phyloP scores from a whole-genome alignment of 2,888 invertebrate species.

The Bibio marci region DNA sequence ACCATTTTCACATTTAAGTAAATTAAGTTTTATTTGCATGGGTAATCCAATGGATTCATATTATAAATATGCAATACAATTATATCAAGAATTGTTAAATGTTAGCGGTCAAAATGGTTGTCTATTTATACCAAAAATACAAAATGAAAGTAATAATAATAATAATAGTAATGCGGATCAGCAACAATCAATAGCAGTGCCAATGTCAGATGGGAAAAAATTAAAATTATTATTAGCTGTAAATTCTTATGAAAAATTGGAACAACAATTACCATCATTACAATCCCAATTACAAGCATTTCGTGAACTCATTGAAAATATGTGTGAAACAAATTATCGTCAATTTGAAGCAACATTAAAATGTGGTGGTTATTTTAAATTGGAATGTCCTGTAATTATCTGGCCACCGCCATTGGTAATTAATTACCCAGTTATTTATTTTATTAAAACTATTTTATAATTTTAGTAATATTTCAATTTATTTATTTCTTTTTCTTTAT shows the following conservation, averaged over 20 bases:
- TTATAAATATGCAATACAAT: slow-evolving; percentile 23
- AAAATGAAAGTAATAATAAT: slow-evolving; percentile 8
- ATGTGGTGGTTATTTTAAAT: slow-evolving; percentile 44
- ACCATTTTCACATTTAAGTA: slow-evolving; percentile 65
- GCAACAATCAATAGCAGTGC: too few species aligned
- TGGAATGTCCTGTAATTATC: slow-evolving; percentile 52
- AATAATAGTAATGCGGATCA: background rate
- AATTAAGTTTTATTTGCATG: slow-evolving; percentile 58
- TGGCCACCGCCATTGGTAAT: slow-evolving; percentile 55
- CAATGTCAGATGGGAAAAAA: background rate
- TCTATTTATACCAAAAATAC: slow-evolving; percentile 38
- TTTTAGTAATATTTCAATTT: slow-evolving; percentile 5
- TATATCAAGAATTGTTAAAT: slow-evolving; percentile 65
- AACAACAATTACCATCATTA: slow-evolving; percentile 10
- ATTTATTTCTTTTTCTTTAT: slow-evolving; percentile 13
- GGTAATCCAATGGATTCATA: slow-evolving; percentile 45
- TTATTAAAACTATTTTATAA: background rate
- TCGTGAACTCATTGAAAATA: slow-evolving; percentile 38
- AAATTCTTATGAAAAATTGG: background rate
- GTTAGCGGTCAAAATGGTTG: slow-evolving; percentile 49
- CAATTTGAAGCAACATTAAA: slow-evolving; percentile 53
- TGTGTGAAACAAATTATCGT: slow-evolving; percentile 55
- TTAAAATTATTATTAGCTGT: background rate
- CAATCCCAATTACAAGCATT: slow-evolving; percentile 15
- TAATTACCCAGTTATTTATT: slow-evolving; percentile 5